phyloP scores from a whole-genome alignment of 2,113 vertebrate genomes.

The Protomyctophum bolini region DNA sequence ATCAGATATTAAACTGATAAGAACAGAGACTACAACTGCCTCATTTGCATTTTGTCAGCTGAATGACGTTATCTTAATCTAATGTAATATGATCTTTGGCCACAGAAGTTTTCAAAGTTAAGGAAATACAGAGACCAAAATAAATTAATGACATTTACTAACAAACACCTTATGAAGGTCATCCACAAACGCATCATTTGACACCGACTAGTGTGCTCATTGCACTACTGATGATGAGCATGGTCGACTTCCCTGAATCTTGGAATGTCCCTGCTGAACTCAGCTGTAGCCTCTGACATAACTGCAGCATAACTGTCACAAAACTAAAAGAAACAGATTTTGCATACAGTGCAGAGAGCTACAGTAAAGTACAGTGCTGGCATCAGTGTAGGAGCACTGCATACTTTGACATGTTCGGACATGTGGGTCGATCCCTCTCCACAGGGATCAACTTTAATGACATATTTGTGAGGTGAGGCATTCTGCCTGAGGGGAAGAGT shows the following conservation, averaged over 20 bases:
- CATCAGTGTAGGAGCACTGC: constrained; percentile 6
- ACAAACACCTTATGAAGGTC: background rate
- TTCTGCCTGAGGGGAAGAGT: constrained; percentile 11
- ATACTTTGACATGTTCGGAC: constrained; percentile 47
- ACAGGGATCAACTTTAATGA: constrained; percentile 51
- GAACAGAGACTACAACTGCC: too few relatives aligned
- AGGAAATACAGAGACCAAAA: background rate
- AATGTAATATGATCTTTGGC: too few relatives aligned
- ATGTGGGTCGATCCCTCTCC: constrained; percentile 15
- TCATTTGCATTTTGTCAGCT: too few relatives aligned
- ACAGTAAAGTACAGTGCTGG: constrained; percentile 25
- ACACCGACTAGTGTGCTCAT: background rate
- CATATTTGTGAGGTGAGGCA: constrained; percentile 42
- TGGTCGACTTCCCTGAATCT: constrained; percentile 1
- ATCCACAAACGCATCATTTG: background rate
- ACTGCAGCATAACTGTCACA: constrained; percentile 40
- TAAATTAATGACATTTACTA: background rate
- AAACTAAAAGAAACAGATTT: background rate
- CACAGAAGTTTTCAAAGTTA: too few relatives aligned
- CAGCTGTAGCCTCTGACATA: constrained; percentile 19
- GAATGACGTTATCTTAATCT: too few relatives aligned
- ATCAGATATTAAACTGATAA: too few relatives aligned
- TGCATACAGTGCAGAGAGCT: background rate
- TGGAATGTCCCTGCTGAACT: background rate
- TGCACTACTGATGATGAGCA: background rate